These are phyloP conservation scores for Epirrhoe tristata DNA, from an alignment of 2,888 invertebrate species.

Conservation along the genomic window DNA sequence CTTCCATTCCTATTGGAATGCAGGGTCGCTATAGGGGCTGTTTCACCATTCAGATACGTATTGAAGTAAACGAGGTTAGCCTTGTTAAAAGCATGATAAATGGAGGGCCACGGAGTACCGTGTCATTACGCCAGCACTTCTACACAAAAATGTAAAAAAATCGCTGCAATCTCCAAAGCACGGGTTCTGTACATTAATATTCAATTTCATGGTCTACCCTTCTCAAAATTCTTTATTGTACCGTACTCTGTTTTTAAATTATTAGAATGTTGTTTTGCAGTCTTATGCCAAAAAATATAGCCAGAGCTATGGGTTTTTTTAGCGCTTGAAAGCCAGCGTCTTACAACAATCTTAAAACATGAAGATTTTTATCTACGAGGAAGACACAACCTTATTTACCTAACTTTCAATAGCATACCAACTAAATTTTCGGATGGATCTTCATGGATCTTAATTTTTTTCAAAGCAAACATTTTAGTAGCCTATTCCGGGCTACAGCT, in stretches of 20 bases:
- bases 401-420: too few relatives aligned
- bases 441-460: too few relatives aligned
- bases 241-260: not conserved
- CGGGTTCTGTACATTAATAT: constrained; percentile 22
- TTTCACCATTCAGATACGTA: not conserved
- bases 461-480: too few relatives aligned
- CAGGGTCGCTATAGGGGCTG: not conserved
- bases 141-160: constrained; percentile 26
- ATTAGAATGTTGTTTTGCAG: not conserved
- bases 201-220: constrained; percentile 15
- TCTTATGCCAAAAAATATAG: not conserved
- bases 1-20: not conserved
- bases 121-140: constrained; percentile 12
- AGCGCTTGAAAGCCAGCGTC: too few relatives aligned
- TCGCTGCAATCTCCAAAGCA: constrained; percentile 7
- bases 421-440: too few relatives aligned
- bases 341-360: too few relatives aligned
- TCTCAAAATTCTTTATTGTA: constrained; percentile 21
- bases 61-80: not conserved
- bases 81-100: constrained; percentile 1
- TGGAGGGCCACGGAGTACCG: not conserved
- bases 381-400: too few relatives aligned
- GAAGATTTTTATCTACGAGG: too few relatives aligned
- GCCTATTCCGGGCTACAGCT: too few relatives aligned
- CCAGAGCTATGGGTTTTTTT: not conserved